A percentile compares a stretch with the other conserved stretches of the same genome.
Evolutionary conservation across 2,888 invertebrate species (phyloP).

Genomic region (Drosophila infuscata): DNA sequence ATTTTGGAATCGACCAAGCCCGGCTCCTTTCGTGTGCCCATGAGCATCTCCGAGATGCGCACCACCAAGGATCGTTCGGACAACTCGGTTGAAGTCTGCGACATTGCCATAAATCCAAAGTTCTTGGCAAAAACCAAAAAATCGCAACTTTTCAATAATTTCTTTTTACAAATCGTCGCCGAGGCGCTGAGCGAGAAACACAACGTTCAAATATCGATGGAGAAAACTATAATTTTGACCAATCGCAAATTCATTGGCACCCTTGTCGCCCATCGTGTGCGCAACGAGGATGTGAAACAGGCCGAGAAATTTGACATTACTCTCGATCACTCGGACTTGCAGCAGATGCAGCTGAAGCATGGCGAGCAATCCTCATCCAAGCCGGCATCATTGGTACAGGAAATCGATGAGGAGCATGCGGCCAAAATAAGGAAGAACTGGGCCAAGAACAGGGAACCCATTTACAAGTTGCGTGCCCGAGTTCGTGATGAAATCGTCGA

Average conservation of each 20-base stretch:
- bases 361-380: not conserved
- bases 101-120: conserved; percentile 92
- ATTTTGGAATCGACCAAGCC: conserved; percentile 89
- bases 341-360: not conserved
- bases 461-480: conserved; percentile 87
- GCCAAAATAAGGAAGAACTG: conserved; percentile 37
- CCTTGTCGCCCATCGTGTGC: conserved; percentile 90
- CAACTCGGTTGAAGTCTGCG: conserved; percentile 90
- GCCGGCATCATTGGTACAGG: conserved; percentile 86
- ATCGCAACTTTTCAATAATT: conserved; percentile 90
- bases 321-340: not conserved
- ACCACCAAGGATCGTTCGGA: conserved; percentile 92
- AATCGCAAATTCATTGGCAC: conserved; percentile 91
- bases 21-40: conserved; percentile 91
- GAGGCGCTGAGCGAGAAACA: conserved; percentile 93
- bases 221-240: conserved; percentile 89
- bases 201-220: conserved; percentile 88
- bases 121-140: conserved; percentile 91
- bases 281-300: conserved; percentile 88
- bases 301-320: conserved; percentile 13
- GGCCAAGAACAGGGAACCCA: conserved; percentile 84
- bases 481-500: conserved; percentile 84
- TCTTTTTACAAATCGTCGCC: conserved; percentile 92
- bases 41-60: conserved; percentile 95
- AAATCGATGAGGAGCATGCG: conserved; percentile 84